Conservation (phyloP, 1,140 invertebrate genomes). For the Hermetia illucens region DNA sequence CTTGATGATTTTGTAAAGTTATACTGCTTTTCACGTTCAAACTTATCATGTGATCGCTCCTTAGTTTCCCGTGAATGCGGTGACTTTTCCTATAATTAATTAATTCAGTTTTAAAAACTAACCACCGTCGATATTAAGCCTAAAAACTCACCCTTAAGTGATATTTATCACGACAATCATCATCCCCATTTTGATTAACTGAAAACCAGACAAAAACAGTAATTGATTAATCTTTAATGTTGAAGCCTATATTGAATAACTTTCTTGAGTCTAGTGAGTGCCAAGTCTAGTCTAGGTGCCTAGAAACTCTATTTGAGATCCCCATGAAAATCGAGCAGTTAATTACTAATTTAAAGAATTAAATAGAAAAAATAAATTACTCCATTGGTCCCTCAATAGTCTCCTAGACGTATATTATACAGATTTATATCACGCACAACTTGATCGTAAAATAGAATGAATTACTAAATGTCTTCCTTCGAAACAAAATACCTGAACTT, state of each 20-base stretch:
- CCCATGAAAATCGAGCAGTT: too few species aligned
- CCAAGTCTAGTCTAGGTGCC: too few species aligned
- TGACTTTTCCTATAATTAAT: conserved; percentile 18
- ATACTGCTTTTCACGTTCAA: conserved; percentile 20
- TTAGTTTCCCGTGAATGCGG: conserved; percentile 14
- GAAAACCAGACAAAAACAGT: conserved; percentile 8
- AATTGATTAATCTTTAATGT: conserved; percentile 1
- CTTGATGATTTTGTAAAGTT: conserved; percentile 19
- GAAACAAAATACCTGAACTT: too few species aligned
- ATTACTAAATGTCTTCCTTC: too few species aligned
- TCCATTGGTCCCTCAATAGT: too few species aligned
- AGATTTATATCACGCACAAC: too few species aligned
- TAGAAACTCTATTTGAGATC: too few species aligned
- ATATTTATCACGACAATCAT: conserved; percentile 23
- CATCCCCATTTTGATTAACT: conserved; percentile 26
- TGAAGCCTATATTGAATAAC: not conserved
- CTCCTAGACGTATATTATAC: too few species aligned
- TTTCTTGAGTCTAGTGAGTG: too few species aligned
- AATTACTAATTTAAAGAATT: too few species aligned
- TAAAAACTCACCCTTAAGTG: conserved; percentile 18
- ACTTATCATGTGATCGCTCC: conserved; percentile 26
- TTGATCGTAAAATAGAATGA: too few species aligned
- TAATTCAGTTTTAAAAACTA: conserved; percentile 4
- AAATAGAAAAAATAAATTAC: too few species aligned
- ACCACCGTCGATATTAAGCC: not conserved